Evolutionary conservation across 2,797 vertebrate genomes (phyloP), one percentile per base, ranked within the genome.

Genomic region (Fundulus diaphanus): DNA sequence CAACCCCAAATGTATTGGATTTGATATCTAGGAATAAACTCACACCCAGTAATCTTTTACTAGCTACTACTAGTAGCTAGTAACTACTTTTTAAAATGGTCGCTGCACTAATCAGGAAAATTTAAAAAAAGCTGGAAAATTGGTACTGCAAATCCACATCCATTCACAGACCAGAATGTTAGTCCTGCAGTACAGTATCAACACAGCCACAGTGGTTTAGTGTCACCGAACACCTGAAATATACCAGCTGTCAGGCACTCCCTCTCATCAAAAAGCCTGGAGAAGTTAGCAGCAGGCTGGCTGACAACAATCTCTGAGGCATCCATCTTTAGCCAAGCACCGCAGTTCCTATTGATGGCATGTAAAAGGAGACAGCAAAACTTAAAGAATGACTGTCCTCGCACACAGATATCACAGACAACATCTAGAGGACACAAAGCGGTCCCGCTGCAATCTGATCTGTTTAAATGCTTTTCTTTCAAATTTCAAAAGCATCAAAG

Each of bases 351-450:
- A 89, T 85, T 92, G 93, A 93, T 91, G 86, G 92, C 87, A 90
- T 91, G 91, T 93, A 93, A 90, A 92, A 85, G 73, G 79, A 89
- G 92, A 90, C 85, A 80, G 92, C 81, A 89, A 93, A 93, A 93
- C 90, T 91, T 91, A 90, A 92, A 93, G 88, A 88, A 92, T 93
- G 93, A 93, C 89, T 92, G 88, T 90, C 87, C 88, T 84, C 86
- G 63, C 69, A 22, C 82, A 20, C 56, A 90, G 92, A 91, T 94
- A 94, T 76, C 79, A 4, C 69, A 18, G 78, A 85, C 88, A 86
- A 90, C 91, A 96, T 95, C 94, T 95, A 95, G 93, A 95, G 94
- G 95, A 96, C 93, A 92, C 90, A 87, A 89, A 85, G 85, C 83
- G 82, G 86, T 90, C 83, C 84, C 70, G 88, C 80, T 73, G 87